These are phyloP conservation scores for Helogale parvula DNA, from an alignment of 2,113 vertebrate genomes.

Conservation along the genomic window DNA sequence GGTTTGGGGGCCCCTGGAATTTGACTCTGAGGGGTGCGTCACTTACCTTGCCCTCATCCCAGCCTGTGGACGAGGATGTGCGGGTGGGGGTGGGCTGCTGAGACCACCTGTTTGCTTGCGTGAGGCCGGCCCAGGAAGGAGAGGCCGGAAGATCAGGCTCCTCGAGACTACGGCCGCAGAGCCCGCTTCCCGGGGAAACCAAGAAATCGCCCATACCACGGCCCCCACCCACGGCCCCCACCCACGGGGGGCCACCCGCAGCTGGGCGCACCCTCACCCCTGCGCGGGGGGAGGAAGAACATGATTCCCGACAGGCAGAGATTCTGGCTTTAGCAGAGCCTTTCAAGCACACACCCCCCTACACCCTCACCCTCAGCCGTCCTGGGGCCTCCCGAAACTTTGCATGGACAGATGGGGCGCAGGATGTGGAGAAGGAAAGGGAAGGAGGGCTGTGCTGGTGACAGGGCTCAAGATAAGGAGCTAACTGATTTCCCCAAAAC, in stretches of 20 bases:
- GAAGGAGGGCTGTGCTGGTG: neutral
- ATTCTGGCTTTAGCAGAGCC: neutral
- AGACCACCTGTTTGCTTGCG: neutral
- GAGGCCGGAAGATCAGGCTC: neutral
- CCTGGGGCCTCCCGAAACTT: neutral
- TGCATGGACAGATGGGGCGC: neutral
- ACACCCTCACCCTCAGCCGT: neutral
- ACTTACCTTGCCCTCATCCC: neutral
- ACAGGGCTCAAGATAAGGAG: neutral
- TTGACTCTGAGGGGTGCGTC: neutral
- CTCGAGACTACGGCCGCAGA: neutral
- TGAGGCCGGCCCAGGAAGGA: neutral
- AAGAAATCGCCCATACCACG: neutral
- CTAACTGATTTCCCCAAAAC: neutral
- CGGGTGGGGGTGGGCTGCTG: neutral
- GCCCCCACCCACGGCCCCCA: neutral
- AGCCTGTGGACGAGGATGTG: neutral
- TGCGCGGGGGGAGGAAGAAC: neutral
- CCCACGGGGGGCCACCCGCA: neutral
- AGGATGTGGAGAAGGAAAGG: neutral
- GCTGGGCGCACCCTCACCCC: neutral
- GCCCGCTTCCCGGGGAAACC: neutral
- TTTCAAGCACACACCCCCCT: neutral
- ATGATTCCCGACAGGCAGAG: neutral
- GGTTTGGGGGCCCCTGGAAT: neutral